Evolutionary conservation across 2,113 vertebrate species (phyloP), one percentile per base, ranked within the genome.

Genomic region (Ciconia stormi): DNA sequence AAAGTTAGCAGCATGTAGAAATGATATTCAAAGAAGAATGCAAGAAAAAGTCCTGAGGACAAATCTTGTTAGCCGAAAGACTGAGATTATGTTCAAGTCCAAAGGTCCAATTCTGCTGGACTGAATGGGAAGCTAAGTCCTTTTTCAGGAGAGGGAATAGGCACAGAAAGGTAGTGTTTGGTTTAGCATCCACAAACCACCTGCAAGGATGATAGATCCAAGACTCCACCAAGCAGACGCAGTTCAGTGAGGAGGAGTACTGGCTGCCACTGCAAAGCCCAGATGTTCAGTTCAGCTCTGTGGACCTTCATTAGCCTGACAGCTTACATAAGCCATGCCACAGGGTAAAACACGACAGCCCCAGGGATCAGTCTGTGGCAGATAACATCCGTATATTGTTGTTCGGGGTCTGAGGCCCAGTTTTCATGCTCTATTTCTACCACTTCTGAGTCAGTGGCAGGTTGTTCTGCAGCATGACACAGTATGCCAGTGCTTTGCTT

Each of bases 361-460:
- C 72, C 11, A 5, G 73, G 74, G 79, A 83, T 10, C 4, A 16
- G 40, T 4, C 49, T 7, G 23, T 49, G 82, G 84, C 90, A 93
- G 79, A 46, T 61, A 47, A 87, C 52, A 69, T 58, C 71, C 7
- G 0, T 13, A 4, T 18, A 2, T 38, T 4, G 0, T 18, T 66
- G 50, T 49, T 19, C 0, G 3, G 59, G 44, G 58, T 52, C 7
- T 32, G 40, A 86, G 44, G 34, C 30, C 58, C 67, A 30, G 52
- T 69, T 49, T 85, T 92, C 58, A 56, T 80, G 88, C 71, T 92
- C 53, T 83, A 44, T 49, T 96, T 95, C 86, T 95, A 61, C 62
- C 56, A 52, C 67, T 83, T 66, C 47, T 53, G 79, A 80, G 74
- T 56, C 91, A 79, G 52, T 36, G 44, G 78, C 53, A 84, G 66